phyloP scores from a whole-genome alignment of 2,113 vertebrate species.

The Macrotis lagotis region DNA sequence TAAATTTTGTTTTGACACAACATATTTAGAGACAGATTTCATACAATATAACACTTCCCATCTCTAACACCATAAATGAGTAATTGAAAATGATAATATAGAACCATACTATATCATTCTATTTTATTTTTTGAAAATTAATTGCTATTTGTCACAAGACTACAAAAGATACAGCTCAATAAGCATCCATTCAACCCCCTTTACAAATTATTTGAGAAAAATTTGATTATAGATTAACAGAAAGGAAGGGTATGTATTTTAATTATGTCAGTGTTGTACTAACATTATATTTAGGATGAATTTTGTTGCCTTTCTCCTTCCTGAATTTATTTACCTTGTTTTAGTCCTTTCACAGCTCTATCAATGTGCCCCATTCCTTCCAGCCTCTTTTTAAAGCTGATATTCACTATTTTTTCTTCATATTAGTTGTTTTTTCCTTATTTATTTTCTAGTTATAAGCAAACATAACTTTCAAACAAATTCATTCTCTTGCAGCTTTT shows the following conservation, averaged over 20 bases:
- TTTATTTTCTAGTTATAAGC: too few relatives aligned
- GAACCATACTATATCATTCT: neutral
- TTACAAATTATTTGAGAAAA: neutral
- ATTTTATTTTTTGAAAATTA: neutral
- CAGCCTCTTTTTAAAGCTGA: neutral
- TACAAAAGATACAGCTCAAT: neutral
- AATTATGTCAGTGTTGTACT: neutral
- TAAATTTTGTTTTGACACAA: neutral
- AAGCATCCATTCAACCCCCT: neutral
- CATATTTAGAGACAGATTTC: neutral
- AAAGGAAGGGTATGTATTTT: neutral
- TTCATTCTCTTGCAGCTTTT: too few relatives aligned
- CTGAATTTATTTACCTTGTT: neutral
- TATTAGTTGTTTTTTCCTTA: too few relatives aligned
- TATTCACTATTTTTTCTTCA: neutral
- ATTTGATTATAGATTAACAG: neutral
- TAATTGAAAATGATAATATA: neutral
- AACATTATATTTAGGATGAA: neutral
- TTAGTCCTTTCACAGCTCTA: neutral
- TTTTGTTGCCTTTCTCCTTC: neutral
- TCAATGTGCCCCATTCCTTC: neutral
- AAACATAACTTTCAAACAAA: too few relatives aligned
- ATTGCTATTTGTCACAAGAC: neutral
- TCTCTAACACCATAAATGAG: neutral
- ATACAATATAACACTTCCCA: neutral